Base-by-base conservation (phyloP, 1,140 invertebrate species). In the Metaphire vulgaris region DNA sequence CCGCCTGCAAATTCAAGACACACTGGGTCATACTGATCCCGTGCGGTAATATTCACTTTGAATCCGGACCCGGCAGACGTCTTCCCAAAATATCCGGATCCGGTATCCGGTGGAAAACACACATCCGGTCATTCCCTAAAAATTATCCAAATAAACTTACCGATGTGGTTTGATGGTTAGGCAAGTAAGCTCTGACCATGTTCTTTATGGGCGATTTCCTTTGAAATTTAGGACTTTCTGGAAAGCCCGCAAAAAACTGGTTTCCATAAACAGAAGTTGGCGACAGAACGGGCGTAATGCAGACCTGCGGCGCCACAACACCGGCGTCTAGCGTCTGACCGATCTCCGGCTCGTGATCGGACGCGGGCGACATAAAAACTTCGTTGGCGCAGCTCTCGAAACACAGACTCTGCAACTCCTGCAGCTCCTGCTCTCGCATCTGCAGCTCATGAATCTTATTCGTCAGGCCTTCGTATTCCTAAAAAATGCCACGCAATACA, bases 141-240 rank as follows among this genome's bases (percentile, higher is more conserved):
- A n/a, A n/a, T n/a, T n/a, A n/a, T n/a, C n/a, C n/a, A n/a, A n/a
- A n/a, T n/a, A n/a, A 6, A 79, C 83, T 92, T 33, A 97, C 93
- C 80, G 92, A 93, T 34, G 95, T 96, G 78, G 93, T 90, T 85
- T 96, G 94, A 84, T 95, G 92, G 85, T 96, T 95, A 26, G 95
- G 95, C 79, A 98, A 86, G 86, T 95, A 91, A 31, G 95, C 95
- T 80, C 94, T 89, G 16, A 98, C 88, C 78, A 93, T 89, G 33
- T 91, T 90, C 81, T 91, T 92, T 29, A 91, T 56, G 6, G 41
- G 41, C 6, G 41, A 56, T 56, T 56, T 56, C 41, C 41, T 56
- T 21, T 56, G 41, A 21, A 56, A 56, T 56, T 56, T 56, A 12
- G 41, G 41, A 56, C 41, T 56, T 21, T 56, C 41, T 56, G 41